Percentiles rank a stretch among this genome's conserved stretches.
These are phyloP conservation scores for Tenthredo mesomela DNA, from an alignment of 2,888 invertebrate species.

Conservation along the genomic window DNA sequence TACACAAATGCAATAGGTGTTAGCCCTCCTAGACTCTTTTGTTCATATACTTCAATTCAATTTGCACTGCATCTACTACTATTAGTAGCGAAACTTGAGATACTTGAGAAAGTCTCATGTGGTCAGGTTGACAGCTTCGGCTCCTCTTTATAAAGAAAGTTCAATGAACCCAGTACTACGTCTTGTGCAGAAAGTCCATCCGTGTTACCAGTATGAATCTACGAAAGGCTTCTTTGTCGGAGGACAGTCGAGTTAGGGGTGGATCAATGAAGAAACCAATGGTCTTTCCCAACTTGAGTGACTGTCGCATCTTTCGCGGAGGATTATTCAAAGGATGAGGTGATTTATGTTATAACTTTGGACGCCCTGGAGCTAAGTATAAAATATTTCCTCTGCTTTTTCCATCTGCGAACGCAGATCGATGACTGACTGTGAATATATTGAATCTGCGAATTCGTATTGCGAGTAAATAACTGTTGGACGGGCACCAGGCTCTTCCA, in stretches of 20 bases:
- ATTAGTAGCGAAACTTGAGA: background rate
- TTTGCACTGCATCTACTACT: background rate
- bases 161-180: background rate
- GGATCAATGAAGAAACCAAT: background rate
- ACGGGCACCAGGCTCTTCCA: background rate
- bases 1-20: background rate
- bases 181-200: background rate
- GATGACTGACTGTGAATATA: background rate
- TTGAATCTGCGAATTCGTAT: background rate
- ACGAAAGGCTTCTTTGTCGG: background rate
- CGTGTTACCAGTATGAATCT: background rate
- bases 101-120: background rate
- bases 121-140: background rate
- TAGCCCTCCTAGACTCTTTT: background rate
- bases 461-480: background rate
- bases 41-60: background rate
- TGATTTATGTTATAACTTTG: background rate
- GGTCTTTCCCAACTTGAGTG: too few species aligned
- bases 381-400: background rate
- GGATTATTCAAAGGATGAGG: background rate
- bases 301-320: background rate
- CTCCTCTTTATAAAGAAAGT: background rate
- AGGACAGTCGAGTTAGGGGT: background rate
- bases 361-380: background rate
- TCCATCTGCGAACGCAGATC: background rate